phyloP scores from a whole-genome alignment of 1,140 invertebrate genomes.

The Atopsyche davidsoni region DNA sequence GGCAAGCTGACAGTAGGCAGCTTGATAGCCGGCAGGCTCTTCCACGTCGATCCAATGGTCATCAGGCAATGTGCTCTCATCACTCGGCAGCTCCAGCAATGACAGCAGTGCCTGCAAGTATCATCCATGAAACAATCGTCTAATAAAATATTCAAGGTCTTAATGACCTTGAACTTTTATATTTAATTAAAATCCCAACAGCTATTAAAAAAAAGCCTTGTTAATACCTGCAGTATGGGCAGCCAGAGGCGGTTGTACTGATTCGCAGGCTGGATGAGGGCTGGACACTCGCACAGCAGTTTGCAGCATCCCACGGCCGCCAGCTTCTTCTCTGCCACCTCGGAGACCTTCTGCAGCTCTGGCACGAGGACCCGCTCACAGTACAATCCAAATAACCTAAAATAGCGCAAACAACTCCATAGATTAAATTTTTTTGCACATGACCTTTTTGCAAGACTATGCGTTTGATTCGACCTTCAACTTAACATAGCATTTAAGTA shows the following conservation, averaged over 20 bases:
- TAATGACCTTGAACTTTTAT: too few relatives aligned
- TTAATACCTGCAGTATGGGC: slow-evolving; percentile 56
- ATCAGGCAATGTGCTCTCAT: slow-evolving; percentile 70
- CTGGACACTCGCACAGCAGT: slow-evolving; percentile 70
- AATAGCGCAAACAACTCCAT: too few relatives aligned
- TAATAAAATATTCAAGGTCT: too few relatives aligned
- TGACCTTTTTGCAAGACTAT: too few relatives aligned
- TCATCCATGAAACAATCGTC: slow-evolving; percentile 30
- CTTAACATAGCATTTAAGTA: not conserved
- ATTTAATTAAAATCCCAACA: too few relatives aligned
- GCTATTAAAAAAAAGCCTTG: too few relatives aligned
- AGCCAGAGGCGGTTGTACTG: slow-evolving; percentile 59
- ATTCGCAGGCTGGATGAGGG: slow-evolving; percentile 52
- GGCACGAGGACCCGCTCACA: slow-evolving; percentile 79
- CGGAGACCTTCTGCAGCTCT: slow-evolving; percentile 82
- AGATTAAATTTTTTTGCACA: too few relatives aligned
- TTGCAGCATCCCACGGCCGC: slow-evolving; percentile 83
- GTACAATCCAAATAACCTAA: slow-evolving; percentile 91
- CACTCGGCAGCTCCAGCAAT: slow-evolving; percentile 83
- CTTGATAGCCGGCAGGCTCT: slow-evolving; percentile 81
- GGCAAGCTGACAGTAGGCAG: slow-evolving; percentile 79
- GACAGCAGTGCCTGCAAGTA: slow-evolving; percentile 70
- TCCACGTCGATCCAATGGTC: slow-evolving; percentile 85
- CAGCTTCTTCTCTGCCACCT: slow-evolving; percentile 78
- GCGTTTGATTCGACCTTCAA: too few relatives aligned